These are phyloP conservation scores for Drosophila punjabiensis DNA, from an alignment of 1,140 invertebrate species.

Conservation along the genomic window DNA sequence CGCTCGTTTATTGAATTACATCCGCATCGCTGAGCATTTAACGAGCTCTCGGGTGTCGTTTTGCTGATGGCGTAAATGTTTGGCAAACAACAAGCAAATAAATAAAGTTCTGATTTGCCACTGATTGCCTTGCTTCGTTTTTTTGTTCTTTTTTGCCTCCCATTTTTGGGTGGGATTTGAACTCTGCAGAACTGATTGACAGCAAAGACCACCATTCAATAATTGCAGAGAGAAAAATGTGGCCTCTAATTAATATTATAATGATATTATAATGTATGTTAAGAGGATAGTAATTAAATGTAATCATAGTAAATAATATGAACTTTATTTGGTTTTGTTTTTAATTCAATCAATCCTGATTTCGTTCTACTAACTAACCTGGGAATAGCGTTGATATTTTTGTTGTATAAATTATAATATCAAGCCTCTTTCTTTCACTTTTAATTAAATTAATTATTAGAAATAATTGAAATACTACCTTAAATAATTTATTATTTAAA, in stretches of 20 bases:
- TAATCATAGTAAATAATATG: neutral
- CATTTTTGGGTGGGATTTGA: slow-evolving; percentile 12
- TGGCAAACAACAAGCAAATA: slow-evolving; percentile 84
- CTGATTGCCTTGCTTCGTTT: slow-evolving; percentile 70
- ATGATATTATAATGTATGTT: neutral
- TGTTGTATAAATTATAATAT: too few species aligned
- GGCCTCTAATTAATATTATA: neutral
- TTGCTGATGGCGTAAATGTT: slow-evolving; percentile 84
- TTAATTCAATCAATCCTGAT: too few species aligned
- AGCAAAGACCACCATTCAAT: neutral
- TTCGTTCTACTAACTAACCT: too few species aligned
- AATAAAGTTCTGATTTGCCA: slow-evolving; percentile 84
- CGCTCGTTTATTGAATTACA: slow-evolving; percentile 84
- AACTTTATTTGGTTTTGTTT: too few species aligned
- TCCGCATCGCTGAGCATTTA: slow-evolving; percentile 84
- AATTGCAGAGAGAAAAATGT: slow-evolving; percentile 14
- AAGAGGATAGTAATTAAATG: neutral
- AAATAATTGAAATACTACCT: too few species aligned
- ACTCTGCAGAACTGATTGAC: slow-evolving; percentile 21
- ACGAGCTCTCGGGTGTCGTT: slow-evolving; percentile 84
- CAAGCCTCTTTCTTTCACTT: too few species aligned
- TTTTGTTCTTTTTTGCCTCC: slow-evolving; percentile 46
- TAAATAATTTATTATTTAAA: too few species aligned
- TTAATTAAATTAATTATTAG: too few species aligned
- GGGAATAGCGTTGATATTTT: too few species aligned